Conservation (phyloP, 1,140 invertebrate genomes). For the Zaprionus davidi region DNA sequence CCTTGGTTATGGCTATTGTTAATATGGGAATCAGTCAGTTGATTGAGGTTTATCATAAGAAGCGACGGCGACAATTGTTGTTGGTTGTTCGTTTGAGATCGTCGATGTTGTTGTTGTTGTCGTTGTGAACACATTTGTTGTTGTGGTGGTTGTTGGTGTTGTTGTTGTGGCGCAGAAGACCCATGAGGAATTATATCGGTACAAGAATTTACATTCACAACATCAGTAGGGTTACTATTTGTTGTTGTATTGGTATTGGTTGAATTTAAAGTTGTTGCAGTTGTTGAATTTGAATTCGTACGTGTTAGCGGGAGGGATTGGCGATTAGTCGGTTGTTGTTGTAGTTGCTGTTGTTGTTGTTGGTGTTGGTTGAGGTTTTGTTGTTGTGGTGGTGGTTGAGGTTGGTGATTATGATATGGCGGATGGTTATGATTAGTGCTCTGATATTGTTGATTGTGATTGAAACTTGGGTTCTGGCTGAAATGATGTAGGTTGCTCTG, state of each 20-base stretch:
- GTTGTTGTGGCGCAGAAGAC: slow-evolving; percentile 56
- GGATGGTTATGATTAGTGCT: slow-evolving; percentile 41
- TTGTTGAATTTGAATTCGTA: slow-evolving; percentile 82
- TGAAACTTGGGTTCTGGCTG: slow-evolving; percentile 25
- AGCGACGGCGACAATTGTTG: slow-evolving; percentile 51
- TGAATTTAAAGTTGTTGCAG: slow-evolving; percentile 80
- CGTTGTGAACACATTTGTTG: slow-evolving; percentile 46
- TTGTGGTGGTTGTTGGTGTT: slow-evolving; percentile 21
- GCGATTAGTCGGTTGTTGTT: slow-evolving; percentile 81
- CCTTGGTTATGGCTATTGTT: slow-evolving; percentile 76
- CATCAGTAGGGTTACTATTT: slow-evolving; percentile 82
- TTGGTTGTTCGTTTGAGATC: slow-evolving; percentile 44
- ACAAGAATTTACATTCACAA: slow-evolving; percentile 84
- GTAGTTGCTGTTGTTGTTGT: slow-evolving; percentile 53
- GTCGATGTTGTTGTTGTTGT: slow-evolving; percentile 48
- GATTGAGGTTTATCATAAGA: slow-evolving; percentile 51
- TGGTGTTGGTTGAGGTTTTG: slow-evolving; percentile 36
- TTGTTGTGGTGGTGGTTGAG: slow-evolving; percentile 33
- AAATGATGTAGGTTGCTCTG: slow-evolving; percentile 31
- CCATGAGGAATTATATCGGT: slow-evolving; percentile 84
- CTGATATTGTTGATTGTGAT: slow-evolving; percentile 53
- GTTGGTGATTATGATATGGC: slow-evolving; percentile 23
- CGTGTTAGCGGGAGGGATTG: slow-evolving; percentile 84
- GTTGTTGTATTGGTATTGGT: slow-evolving; percentile 82
- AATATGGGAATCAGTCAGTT: slow-evolving; percentile 59